Conservation (phyloP, 1,140 invertebrate genomes). For the Bombus balteatus region DNA sequence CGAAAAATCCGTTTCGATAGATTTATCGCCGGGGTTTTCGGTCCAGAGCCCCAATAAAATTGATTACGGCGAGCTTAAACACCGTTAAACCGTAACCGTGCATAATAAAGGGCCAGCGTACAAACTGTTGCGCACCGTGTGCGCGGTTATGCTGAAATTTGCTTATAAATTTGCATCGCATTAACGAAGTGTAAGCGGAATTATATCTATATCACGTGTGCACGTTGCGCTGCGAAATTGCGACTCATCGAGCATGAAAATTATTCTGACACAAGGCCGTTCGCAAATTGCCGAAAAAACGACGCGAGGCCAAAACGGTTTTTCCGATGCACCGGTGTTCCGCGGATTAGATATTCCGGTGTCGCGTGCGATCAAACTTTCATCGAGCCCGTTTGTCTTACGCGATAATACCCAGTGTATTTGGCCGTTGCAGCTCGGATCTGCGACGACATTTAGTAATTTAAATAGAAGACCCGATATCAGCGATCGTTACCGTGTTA, state of each 20-base stretch:
- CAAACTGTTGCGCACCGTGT: conserved; percentile 45
- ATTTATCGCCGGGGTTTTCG: not conserved
- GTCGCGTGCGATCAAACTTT: conserved; percentile 6
- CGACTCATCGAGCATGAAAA: conserved; percentile 41
- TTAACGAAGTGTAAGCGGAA: conserved; percentile 33
- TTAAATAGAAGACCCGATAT: conserved; percentile 34
- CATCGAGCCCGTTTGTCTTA: not conserved
- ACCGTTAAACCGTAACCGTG: conserved; percentile 47
- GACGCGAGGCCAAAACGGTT: not conserved
- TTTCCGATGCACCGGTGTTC: not conserved
- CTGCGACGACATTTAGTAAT: conserved; percentile 5
- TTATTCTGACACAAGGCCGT: conserved; percentile 12
- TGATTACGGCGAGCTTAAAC: conserved; percentile 53
- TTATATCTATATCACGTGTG: conserved; percentile 26
- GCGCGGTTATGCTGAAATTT: conserved; percentile 51
- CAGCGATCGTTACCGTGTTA: conserved; percentile 23
- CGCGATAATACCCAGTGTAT: not conserved
- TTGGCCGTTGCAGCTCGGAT: too few relatives aligned
- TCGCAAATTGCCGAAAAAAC: not conserved
- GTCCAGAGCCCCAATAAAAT: conserved; percentile 37
- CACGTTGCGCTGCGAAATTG: not conserved
- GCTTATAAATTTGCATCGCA: conserved; percentile 56
- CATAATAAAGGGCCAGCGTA: conserved; percentile 41
- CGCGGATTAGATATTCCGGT: not conserved
- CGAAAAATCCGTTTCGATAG: conserved; percentile 2